Conservation (phyloP, 2,113 vertebrate genomes). For the Stigmatopora nigra region DNA sequence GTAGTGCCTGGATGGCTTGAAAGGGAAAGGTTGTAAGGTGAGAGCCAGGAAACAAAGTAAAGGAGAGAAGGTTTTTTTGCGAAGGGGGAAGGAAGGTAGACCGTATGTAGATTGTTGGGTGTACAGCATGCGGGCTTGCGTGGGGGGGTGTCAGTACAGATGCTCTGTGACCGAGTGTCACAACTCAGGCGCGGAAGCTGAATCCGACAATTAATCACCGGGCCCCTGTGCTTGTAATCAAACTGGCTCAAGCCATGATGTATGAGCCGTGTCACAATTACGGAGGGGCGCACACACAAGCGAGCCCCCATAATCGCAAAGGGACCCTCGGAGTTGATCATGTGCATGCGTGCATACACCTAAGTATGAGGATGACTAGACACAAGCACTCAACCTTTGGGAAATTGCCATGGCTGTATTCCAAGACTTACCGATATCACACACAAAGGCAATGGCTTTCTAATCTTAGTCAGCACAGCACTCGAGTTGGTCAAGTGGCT, state of each 20-base stretch:
- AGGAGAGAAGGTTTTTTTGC: constrained; percentile 61
- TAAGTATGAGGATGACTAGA: constrained; percentile 40
- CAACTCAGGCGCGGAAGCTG: constrained; percentile 93
- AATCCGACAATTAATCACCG: constrained; percentile 97
- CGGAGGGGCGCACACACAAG: constrained; percentile 49
- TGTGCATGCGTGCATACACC: constrained; percentile 43
- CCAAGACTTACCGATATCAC: constrained; percentile 56
- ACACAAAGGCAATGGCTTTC: constrained; percentile 45
- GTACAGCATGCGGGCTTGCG: constrained; percentile 28
- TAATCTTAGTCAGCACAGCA: constrained; percentile 58
- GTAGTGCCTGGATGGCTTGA: constrained; percentile 4
- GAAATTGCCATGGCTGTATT: constrained; percentile 44
- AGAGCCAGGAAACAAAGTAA: constrained; percentile 18
- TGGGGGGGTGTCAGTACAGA: constrained; percentile 85
- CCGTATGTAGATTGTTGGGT: constrained; percentile 18
- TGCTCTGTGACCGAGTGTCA: constrained; percentile 98
- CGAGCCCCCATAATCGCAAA: constrained; percentile 13
- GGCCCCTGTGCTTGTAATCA: constrained; percentile 95
- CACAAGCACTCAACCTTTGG: constrained; percentile 39
- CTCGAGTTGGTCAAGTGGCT: not conserved
- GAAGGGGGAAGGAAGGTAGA: constrained; percentile 24
- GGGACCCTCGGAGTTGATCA: constrained; percentile 30
- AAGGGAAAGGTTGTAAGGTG: constrained; percentile 33
- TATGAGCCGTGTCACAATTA: constrained; percentile 91
- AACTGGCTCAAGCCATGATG: constrained; percentile 91